Evolutionary conservation across 2,888 invertebrate genomes (phyloP).

Genomic region (Noctuana brunneofusca): DNA sequence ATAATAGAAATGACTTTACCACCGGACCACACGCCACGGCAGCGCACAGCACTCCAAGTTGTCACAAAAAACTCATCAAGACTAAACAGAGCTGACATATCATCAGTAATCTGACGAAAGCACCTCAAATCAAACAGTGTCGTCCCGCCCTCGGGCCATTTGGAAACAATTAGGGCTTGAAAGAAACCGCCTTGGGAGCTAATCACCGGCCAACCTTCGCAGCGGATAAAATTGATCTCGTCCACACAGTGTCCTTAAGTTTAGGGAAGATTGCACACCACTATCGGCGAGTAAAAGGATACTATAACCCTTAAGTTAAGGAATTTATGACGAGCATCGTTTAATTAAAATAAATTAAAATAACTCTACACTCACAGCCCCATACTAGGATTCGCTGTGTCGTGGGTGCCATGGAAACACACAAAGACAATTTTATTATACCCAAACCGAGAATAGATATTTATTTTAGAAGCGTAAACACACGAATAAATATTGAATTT

Average conservation of each 20-base stretch:
- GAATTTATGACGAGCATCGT: too few relatives aligned
- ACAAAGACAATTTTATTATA: too few relatives aligned
- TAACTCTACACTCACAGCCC: too few relatives aligned
- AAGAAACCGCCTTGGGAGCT: constrained; percentile 37
- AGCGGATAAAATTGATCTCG: constrained; percentile 22
- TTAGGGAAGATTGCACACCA: not conserved
- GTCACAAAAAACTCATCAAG: constrained; percentile 30
- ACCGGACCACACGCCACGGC: constrained; percentile 22
- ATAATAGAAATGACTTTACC: not conserved
- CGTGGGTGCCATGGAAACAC: too few relatives aligned
- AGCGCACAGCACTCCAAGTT: not conserved
- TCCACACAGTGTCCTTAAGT: not conserved
- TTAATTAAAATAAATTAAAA: too few relatives aligned
- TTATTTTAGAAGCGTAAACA: too few relatives aligned
- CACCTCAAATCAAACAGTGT: constrained; percentile 42
- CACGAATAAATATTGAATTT: too few relatives aligned
- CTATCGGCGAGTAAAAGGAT: not conserved
- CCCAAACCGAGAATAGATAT: too few relatives aligned
- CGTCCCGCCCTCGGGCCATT: constrained; percentile 35
- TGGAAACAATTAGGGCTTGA: constrained; percentile 36
- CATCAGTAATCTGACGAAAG: constrained; percentile 44
- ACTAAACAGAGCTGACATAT: constrained; percentile 31
- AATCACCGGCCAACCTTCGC: constrained; percentile 19
- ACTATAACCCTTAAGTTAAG: too few relatives aligned
- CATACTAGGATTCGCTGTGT: too few relatives aligned